A percentile compares a stretch with the other conserved stretches of the same genome.
These are phyloP conservation scores for Puffinus mauretanicus DNA, from an alignment of 2,113 vertebrate genomes.

Conservation along the genomic window DNA sequence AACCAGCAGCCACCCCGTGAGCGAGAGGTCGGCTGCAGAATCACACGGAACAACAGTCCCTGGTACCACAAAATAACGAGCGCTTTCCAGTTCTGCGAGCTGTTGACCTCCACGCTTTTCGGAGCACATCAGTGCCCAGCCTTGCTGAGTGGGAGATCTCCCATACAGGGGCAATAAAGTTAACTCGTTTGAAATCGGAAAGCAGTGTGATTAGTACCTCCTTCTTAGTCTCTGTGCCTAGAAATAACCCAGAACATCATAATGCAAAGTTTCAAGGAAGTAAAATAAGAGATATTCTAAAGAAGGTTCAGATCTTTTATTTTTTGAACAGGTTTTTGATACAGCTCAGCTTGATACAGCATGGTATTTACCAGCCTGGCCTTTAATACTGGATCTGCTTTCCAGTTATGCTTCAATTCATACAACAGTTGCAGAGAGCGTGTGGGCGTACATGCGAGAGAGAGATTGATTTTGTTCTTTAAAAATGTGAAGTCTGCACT, in stretches of 20 bases:
- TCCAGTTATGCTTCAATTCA: constrained; percentile 55
- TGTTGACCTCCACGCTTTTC: background rate
- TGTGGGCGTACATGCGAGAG: constrained; percentile 29
- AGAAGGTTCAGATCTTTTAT: background rate
- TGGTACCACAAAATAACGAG: fast-evolving
- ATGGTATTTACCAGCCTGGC: constrained; percentile 51
- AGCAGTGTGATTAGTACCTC: background rate
- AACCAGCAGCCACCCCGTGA: background rate
- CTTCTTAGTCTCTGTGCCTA: background rate
- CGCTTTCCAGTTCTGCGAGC: fast-evolving
- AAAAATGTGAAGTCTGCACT: constrained; percentile 50
- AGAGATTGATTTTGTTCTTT: constrained; percentile 60
- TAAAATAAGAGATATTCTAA: background rate
- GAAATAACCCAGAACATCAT: background rate
- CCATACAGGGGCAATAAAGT: background rate
- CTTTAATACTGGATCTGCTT: constrained; percentile 50
- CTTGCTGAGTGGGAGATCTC: background rate
- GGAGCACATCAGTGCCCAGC: background rate
- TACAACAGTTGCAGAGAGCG: constrained; percentile 53
- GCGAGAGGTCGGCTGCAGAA: background rate
- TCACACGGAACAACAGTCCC: background rate
- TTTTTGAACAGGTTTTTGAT: constrained; percentile 39
- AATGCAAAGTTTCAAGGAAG: background rate
- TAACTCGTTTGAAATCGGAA: background rate
- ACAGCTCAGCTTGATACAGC: constrained; percentile 27